Evolutionary conservation across 2,113 vertebrate species (phyloP).

Genomic region (Athene cunicularia): DNA sequence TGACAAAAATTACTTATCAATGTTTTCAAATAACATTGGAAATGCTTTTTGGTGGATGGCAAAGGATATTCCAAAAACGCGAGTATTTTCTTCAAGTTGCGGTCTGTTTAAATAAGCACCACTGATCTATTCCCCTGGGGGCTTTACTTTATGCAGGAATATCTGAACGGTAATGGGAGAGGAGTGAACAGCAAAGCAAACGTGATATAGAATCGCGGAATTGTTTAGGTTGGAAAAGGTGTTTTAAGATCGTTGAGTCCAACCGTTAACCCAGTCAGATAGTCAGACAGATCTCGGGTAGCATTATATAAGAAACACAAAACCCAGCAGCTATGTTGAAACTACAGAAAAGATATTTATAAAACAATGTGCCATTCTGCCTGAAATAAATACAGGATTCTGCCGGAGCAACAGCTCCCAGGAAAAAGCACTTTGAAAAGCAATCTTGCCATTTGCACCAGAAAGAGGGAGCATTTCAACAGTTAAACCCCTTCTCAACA

Average conservation of each 20-base stretch:
- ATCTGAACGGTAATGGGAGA: constrained; percentile 25
- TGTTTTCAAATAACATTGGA: background rate
- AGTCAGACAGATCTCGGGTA: constrained; percentile 14
- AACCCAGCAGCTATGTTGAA: constrained; percentile 45
- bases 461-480: constrained; percentile 50
- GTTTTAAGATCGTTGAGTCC: no score
- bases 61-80: background rate
- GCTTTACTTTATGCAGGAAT: constrained; percentile 55
- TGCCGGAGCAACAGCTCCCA: background rate
- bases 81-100: background rate
- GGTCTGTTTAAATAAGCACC: constrained; percentile 43
- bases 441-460: constrained; percentile 37
- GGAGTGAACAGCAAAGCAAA: background rate
- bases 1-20: background rate
- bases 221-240: no score
- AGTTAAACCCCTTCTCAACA: constrained; percentile 54
- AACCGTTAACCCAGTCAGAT: no score
- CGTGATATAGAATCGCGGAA: background rate
- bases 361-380: constrained; percentile 59
- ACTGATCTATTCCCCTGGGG: background rate
- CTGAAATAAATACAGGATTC: constrained; percentile 54
- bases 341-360: constrained; percentile 57
- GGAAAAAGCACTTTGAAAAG: constrained; percentile 39
- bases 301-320: constrained; percentile 61
- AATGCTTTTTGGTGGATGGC: background rate